phyloP scores from a whole-genome alignment of 2,113 vertebrate species.

The Petaurus breviceps region DNA sequence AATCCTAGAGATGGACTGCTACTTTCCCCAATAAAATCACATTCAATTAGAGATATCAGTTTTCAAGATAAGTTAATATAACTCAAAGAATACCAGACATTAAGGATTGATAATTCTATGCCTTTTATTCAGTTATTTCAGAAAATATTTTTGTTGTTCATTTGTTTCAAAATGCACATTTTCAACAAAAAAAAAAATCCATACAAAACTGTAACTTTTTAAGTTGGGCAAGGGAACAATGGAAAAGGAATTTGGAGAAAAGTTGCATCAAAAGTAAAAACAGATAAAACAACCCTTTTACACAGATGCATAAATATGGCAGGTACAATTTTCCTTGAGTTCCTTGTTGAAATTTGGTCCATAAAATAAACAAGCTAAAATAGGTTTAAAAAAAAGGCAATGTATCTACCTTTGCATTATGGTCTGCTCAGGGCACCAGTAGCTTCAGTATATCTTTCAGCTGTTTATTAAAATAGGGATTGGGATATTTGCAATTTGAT shows the following conservation, averaged over 20 bases:
- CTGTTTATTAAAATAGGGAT: constrained; percentile 48
- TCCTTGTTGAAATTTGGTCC: constrained; percentile 81
- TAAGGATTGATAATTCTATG: constrained; percentile 79
- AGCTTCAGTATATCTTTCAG: constrained; percentile 58
- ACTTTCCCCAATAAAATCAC: constrained; percentile 37
- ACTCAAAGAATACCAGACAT: constrained; percentile 40
- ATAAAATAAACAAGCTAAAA: neutral
- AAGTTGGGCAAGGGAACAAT: constrained; percentile 73
- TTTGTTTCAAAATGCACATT: constrained; percentile 83
- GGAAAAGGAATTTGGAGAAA: constrained; percentile 65
- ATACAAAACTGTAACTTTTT: constrained; percentile 81
- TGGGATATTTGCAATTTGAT: constrained; percentile 41
- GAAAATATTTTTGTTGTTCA: constrained; percentile 85
- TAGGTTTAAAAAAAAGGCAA: constrained; percentile 53
- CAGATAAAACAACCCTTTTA: constrained; percentile 62
- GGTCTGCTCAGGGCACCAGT: constrained; percentile 63
- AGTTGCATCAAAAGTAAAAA: constrained; percentile 70
- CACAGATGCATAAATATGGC: constrained; percentile 80
- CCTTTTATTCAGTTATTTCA: constrained; percentile 86
- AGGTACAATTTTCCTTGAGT: constrained; percentile 78
- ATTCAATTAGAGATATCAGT: neutral
- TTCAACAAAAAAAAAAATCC: constrained; percentile 67
- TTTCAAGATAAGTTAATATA: neutral
- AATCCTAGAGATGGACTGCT: neutral
- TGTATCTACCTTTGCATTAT: constrained; percentile 60